Conservation (phyloP, 1,140 invertebrate species). For the Pseudoatta argentina region DNA sequence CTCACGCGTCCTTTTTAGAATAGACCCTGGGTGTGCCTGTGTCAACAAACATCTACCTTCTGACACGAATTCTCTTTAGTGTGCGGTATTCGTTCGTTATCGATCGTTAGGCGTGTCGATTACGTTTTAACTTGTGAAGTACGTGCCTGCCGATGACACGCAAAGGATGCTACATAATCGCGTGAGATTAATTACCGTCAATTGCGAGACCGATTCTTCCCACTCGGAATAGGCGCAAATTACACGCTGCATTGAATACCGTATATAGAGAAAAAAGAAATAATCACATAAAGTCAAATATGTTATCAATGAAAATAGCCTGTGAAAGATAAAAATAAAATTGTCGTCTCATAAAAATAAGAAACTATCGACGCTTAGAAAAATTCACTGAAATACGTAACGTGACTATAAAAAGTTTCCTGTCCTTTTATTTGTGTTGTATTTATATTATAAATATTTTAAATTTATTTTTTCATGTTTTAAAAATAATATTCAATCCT, state of each 20-base stretch:
- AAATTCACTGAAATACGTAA: not conserved
- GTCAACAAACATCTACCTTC: slow-evolving; percentile 52
- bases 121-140: slow-evolving; percentile 28
- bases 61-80: slow-evolving; percentile 27
- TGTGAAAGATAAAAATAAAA: not conserved
- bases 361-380: not conserved
- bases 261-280: not conserved
- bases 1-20: slow-evolving; percentile 37
- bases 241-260: not conserved
- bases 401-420: not conserved
- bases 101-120: slow-evolving; percentile 36
- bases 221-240: slow-evolving; percentile 10
- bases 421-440: not conserved
- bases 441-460: not conserved
- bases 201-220: slow-evolving; percentile 25
- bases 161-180: slow-evolving; percentile 11
- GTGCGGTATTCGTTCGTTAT: slow-evolving; percentile 23
- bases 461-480: not conserved
- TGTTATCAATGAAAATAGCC: not conserved
- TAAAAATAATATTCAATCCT: slow-evolving; percentile 2
- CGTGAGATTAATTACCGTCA: slow-evolving; percentile 43
- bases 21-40: slow-evolving; percentile 8
- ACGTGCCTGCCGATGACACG: slow-evolving; percentile 24
- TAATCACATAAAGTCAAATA: not conserved
- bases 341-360: not conserved